A percentile compares a stretch with the other conserved stretches of the same genome.
phyloP scores from a whole-genome alignment of 2,888 invertebrate species.

The Dione juno region DNA sequence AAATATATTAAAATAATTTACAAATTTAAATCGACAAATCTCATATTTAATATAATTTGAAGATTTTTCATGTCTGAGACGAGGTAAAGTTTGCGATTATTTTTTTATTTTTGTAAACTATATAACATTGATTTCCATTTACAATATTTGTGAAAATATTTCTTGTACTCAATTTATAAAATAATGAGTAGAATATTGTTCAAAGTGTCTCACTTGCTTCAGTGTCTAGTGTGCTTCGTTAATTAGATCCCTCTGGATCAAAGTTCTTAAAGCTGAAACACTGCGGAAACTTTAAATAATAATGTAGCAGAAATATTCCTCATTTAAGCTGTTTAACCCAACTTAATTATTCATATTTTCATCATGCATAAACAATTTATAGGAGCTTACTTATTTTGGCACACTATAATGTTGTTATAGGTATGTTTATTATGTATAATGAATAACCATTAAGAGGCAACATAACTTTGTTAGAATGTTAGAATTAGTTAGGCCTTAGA shows the following conservation, averaged over 20 bases:
- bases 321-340: neutral
- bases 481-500: conserved; percentile 5
- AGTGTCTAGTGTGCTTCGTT: conserved; percentile 11
- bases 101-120: neutral
- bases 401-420: conserved; percentile 5
- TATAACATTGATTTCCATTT: neutral
- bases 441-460: too few species aligned
- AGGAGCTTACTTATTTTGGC: neutral
- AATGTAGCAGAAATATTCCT: conserved; percentile 9
- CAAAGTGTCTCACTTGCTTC: neutral
- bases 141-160: neutral
- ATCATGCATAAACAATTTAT: neutral
- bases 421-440: too few species aligned
- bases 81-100: neutral
- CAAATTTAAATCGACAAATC: neutral
- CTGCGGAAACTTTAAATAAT: conserved; percentile 30
- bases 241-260: conserved; percentile 32
- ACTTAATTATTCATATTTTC: conserved; percentile 6
- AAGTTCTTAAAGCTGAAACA: conserved; percentile 26
- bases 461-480: neutral
- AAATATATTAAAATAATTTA: neutral
- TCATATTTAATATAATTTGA: neutral
- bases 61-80: neutral
- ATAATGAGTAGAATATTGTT: neutral
- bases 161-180: neutral